These are phyloP conservation scores for Poeciliopsis infans DNA, from an alignment of 2,797 vertebrate species.

Conservation along the genomic window DNA sequence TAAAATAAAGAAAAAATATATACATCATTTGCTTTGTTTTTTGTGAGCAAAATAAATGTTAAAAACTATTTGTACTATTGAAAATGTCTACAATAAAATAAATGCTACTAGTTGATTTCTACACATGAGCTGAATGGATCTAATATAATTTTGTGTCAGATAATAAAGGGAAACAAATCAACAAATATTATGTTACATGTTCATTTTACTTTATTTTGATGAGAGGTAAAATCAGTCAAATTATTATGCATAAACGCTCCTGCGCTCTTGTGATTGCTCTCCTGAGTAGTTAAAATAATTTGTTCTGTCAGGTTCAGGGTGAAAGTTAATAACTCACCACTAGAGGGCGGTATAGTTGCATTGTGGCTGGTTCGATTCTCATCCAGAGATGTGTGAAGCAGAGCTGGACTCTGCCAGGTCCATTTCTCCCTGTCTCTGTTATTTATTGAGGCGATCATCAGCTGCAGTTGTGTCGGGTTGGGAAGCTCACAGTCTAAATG, in stretches of 20 bases:
- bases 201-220: neutral
- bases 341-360: constrained; percentile 41
- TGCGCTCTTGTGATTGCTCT: neutral
- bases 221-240: neutral
- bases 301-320: too few relatives aligned
- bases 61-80: neutral
- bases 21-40: neutral
- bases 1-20: neutral
- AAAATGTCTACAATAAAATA: neutral
- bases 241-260: neutral
- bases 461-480: neutral
- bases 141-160: constrained; percentile 5
- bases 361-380: neutral
- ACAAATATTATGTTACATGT: neutral
- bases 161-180: constrained; percentile 27
- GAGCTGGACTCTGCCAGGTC: neutral
- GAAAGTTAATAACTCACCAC: constrained; percentile 3
- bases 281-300: neutral
- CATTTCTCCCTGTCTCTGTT: neutral
- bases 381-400: neutral
- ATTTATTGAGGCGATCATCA: neutral
- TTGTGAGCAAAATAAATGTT: neutral
- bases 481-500: neutral
- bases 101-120: neutral
- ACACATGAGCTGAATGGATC: neutral